Base-by-base conservation (phyloP, 2,888 invertebrate genomes). In the Cerastis rubricosa region DNA sequence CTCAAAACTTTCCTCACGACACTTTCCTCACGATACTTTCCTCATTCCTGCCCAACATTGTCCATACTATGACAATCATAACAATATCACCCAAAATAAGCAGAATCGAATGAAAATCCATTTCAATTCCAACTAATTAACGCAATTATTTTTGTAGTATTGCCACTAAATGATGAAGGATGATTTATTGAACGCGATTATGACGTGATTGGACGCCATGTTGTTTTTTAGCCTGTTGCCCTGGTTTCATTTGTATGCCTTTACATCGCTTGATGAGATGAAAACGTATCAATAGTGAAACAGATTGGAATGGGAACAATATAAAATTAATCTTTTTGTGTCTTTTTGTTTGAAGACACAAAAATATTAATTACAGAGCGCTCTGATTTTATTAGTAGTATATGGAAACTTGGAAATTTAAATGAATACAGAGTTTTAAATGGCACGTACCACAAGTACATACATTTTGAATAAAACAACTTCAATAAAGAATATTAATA, bases 251-350 rank as follows among this genome's bases (percentile, higher is more conserved):
- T 66, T 66, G 59, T 64, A n/a, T 35, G 19, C 35, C 47, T 40
- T 22, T 43, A 11, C 69, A 59, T 69, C 69, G 54, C 7, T 66
- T 61, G 66, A 70, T 45, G 66, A 61, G 40, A 70, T 66, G n/a
- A 70, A 83, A 77, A 35, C 43, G 61, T 47, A 54, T 83, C 59
- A 76, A 77, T 77, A 14, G 45, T 29, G 59, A 25, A 29, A 17
- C 51, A 47, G 69, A 82, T 76, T 76, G 57, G 25, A 25, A 70
- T 12, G 54, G 14, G 2, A 61, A 47, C 54, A 57, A 47, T 66
- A 2, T 61, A 35, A 19, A 76, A 76, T 83, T 70, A 6, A 80
- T 76, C 51, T 70, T 54, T 17, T 66, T 80, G 29, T 83, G n/a
- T 40, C 14, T 7, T 3, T 45, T 82, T 14, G 25, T 76, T 76